Percentiles rank a stretch among this genome's conserved stretches.
Conservation (phyloP, 2,113 vertebrate genomes). For the Saguinus midas region DNA sequence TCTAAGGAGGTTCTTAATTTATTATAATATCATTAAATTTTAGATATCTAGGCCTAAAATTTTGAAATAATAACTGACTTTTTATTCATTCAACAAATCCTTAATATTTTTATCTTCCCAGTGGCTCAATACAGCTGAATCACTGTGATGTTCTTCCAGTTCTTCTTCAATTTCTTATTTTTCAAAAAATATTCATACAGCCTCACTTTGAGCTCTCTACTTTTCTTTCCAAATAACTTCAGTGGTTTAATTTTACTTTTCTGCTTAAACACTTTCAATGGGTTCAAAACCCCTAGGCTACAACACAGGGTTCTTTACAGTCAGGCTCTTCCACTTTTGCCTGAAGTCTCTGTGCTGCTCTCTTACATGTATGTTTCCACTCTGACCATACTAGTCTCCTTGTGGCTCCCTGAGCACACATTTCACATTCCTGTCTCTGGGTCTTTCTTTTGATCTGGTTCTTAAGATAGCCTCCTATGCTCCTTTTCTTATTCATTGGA, state of each 20-base stretch:
- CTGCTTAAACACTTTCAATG: background rate
- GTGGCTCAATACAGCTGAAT: background rate
- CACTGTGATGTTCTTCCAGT: background rate
- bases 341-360: background rate
- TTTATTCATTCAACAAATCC: background rate
- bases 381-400: background rate
- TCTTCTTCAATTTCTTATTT: background rate
- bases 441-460: background rate
- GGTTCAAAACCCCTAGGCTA: background rate
- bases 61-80: background rate
- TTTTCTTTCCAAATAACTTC: background rate
- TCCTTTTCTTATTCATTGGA: background rate
- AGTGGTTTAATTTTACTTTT: background rate
- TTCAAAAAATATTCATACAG: background rate
- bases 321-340: background rate
- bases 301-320: background rate
- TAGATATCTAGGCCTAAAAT: background rate
- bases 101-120: background rate
- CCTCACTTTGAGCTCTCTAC: background rate
- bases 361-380: background rate
- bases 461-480: background rate
- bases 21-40: background rate
- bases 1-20: background rate
- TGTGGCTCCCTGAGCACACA: background rate
- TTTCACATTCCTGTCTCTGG: background rate